Evolutionary conservation across 2,797 vertebrate genomes (phyloP).

Genomic region (Oreochromis mossambicus): DNA sequence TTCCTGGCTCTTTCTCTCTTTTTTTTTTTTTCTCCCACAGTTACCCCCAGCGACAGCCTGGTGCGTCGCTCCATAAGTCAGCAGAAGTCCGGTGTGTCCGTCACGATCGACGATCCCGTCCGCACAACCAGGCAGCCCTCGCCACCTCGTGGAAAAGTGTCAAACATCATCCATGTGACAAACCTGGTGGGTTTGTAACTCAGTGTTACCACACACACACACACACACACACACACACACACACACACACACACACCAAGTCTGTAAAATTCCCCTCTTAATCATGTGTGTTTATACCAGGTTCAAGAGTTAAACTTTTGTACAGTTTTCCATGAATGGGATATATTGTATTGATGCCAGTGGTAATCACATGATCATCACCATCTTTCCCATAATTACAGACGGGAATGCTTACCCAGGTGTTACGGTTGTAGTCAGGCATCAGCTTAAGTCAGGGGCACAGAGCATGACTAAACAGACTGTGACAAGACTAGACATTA

Average conservation of each 20-base stretch:
- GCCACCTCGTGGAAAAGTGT: conserved; percentile 82
- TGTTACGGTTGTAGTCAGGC: conserved; percentile 36
- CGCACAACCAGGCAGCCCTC: conserved; percentile 81
- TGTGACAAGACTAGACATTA: conserved; percentile 53
- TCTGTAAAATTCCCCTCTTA: not conserved
- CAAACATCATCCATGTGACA: conserved; percentile 86
- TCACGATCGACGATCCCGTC: conserved; percentile 90
- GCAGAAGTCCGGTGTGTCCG: conserved; percentile 86
- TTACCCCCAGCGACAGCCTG: conserved; percentile 83
- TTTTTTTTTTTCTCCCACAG: conserved; percentile 44
- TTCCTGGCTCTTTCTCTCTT: not conserved
- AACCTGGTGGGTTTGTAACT: conserved; percentile 81
- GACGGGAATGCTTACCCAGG: conserved; percentile 23
- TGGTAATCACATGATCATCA: conserved; percentile 1
- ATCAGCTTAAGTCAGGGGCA: not conserved
- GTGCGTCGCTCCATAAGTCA: conserved; percentile 90
- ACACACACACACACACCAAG: too few species aligned
- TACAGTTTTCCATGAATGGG: not conserved
- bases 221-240: too few species aligned
- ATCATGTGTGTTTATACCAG: not conserved
- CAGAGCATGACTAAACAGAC: conserved; percentile 29
- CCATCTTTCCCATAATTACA: conserved; percentile 41
- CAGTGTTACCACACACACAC: not conserved
- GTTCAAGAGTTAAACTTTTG: not conserved
- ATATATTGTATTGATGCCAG: conserved; percentile 6